Evolutionary conservation across 2,888 invertebrate genomes (phyloP).

Genomic region (Aphrophora alni): DNA sequence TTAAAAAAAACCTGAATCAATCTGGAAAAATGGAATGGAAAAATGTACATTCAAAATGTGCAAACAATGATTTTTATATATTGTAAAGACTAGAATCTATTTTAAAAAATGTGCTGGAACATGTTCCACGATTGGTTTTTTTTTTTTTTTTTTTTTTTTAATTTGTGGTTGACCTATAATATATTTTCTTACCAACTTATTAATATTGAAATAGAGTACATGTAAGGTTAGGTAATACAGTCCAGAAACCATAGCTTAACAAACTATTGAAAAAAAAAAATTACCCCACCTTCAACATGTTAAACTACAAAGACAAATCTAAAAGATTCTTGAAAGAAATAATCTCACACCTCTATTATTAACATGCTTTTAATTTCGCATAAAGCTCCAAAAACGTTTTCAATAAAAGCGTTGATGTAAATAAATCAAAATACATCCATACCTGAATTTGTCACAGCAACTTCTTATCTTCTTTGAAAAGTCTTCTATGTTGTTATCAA

Average conservation of each 20-base stretch:
- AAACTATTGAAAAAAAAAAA: background rate
- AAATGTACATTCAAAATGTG: no score
- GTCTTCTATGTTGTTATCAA: background rate
- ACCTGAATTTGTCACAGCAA: slow-evolving; percentile 15
- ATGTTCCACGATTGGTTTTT: no score
- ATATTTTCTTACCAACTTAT: no score
- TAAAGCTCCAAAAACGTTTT: background rate
- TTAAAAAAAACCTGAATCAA: no score
- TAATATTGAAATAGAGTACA: no score
- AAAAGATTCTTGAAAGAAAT: background rate
- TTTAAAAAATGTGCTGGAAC: no score
- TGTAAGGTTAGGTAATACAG: background rate
- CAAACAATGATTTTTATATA: no score
- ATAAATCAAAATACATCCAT: slow-evolving; percentile 29
- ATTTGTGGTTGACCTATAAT: no score
- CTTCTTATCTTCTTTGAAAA: background rate
- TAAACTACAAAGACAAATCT: background rate
- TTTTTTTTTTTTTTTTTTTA: no score
- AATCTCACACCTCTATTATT: background rate
- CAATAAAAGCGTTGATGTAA: slow-evolving; percentile 14
- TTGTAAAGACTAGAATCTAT: no score
- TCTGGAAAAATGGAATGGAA: no score
- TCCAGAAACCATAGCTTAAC: background rate
- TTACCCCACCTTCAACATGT: background rate
- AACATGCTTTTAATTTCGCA: background rate